Base-by-base conservation (phyloP, 2,888 invertebrate genomes). In the Drosophila mimetica region DNA sequence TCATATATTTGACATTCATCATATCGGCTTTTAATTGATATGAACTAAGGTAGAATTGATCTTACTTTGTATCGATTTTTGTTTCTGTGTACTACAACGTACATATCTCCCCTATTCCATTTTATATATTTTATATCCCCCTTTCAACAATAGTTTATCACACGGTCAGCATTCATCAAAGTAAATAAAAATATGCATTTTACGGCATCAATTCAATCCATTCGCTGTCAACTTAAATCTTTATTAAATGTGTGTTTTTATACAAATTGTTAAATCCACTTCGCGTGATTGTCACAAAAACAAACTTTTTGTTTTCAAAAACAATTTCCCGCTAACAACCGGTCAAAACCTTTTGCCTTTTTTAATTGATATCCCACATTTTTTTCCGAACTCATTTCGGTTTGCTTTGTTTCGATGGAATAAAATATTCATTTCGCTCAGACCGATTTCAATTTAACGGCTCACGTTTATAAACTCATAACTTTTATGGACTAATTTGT, bases 381-480 rank as follows among this genome's bases (percentile, higher is more conserved):
- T 71, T 64, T 69, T 50, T 37, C 25, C 41, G 9, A 18, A 50
- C 30, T 54, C 51, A 22, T 9, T 22, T 60, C 42, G 63, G 30
- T 44, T 58, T 28, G 44, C 32, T 65, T 63, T 37, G 50, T 30
- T 50, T 64, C 28, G 32, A 18, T 4, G 8, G 37, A 46, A 71
- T 71, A 30, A 61, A 71, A 55, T 63, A 71, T 69, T 67, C 50
- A 71, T 71, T 71, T 71, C 67, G 16, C 39, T 66, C 20, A 66
- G 66, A 47, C 67, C 57, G 55, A 67, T 70, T 69, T 53, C 69
- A 55, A 74, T 73, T 60, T 60, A 73, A 60, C 69, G 66, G 65
- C 52, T 70, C 51, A 51, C 70, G 70, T 74, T 74, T 64, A 74
- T 58, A 65, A 79, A 69, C 71, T 57, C 65, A 66, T 65, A 77